These are phyloP conservation scores for Eumacrocentrus americanus DNA, from an alignment of 2,888 invertebrate genomes.

Conservation along the genomic window DNA sequence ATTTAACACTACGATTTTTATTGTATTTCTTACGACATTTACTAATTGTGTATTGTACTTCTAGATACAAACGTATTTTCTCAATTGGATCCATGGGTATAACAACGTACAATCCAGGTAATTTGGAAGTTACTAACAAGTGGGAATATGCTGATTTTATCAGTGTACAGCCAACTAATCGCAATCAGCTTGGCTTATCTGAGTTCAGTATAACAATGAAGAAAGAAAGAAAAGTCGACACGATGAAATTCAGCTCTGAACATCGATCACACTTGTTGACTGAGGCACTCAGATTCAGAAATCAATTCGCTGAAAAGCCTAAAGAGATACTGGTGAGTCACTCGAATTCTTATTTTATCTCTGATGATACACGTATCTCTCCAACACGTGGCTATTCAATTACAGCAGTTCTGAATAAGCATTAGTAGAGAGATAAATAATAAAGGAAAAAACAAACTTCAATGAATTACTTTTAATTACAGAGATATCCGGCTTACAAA, in stretches of 20 bases:
- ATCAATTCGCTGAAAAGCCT: constrained; percentile 80
- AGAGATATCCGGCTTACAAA: constrained; percentile 91
- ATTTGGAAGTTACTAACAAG: constrained; percentile 90
- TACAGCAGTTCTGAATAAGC: background rate
- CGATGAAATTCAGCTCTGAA: constrained; percentile 96
- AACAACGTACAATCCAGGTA: constrained; percentile 95
- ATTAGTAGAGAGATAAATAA: background rate
- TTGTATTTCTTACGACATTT: no score
- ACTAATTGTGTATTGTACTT: no score
- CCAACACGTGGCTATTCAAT: constrained; percentile 37
- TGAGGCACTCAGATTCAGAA: constrained; percentile 83
- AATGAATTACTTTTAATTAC: constrained; percentile 47
- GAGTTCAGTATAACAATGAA: constrained; percentile 85
- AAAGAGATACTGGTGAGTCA: constrained; percentile 76
- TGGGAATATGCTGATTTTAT: constrained; percentile 86
- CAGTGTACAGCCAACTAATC: constrained; percentile 68
- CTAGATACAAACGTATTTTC: constrained; percentile 93
- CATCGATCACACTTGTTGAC: constrained; percentile 91
- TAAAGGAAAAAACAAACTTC: no score
- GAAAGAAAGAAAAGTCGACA: constrained; percentile 89
- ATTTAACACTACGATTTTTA: no score
- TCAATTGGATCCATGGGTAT: constrained; percentile 95
- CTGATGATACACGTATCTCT: background rate
- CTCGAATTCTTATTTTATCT: constrained; percentile 19
- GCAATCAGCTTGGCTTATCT: constrained; percentile 62